phyloP scores from a whole-genome alignment of 92 coral and sea anemone genomes.

The Palythoa heliodiscus region DNA sequence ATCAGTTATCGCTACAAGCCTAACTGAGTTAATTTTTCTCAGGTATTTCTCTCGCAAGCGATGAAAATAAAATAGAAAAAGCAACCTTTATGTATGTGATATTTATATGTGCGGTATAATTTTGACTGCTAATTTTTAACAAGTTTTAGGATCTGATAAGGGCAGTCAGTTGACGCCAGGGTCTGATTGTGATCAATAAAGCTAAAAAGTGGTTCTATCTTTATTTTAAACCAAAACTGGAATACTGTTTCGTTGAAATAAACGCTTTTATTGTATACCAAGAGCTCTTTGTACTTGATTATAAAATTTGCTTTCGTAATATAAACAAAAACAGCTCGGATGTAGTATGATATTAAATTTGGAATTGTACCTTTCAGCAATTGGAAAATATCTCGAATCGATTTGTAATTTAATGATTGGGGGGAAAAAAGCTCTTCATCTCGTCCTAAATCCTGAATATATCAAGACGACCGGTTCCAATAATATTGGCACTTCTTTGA shows the following conservation, averaged over 20 bases:
- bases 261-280: not conserved
- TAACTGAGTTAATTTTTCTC: not conserved
- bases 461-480: not conserved
- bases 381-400: not conserved
- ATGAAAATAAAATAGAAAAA: too few species aligned
- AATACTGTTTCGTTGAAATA: not conserved
- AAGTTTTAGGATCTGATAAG: not conserved
- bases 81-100: not conserved
- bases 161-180: conserved; percentile 4
- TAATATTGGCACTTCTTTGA: not conserved
- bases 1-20: not conserved
- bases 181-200: not conserved
- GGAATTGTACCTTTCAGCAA: not conserved
- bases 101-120: not conserved
- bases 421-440: not conserved
- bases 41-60: not conserved
- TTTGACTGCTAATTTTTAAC: not conserved
- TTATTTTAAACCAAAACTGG: not conserved
- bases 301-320: not conserved
- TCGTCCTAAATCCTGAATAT: not conserved
- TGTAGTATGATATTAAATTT: not conserved
- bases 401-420: not conserved
- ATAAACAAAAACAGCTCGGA: not conserved
- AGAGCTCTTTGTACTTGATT: not conserved
- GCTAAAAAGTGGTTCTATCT: not conserved